Evolutionary conservation across 2,888 invertebrate genomes (phyloP), one percentile per base, ranked within the genome.

Genomic region (Lagria hirta): DNA sequence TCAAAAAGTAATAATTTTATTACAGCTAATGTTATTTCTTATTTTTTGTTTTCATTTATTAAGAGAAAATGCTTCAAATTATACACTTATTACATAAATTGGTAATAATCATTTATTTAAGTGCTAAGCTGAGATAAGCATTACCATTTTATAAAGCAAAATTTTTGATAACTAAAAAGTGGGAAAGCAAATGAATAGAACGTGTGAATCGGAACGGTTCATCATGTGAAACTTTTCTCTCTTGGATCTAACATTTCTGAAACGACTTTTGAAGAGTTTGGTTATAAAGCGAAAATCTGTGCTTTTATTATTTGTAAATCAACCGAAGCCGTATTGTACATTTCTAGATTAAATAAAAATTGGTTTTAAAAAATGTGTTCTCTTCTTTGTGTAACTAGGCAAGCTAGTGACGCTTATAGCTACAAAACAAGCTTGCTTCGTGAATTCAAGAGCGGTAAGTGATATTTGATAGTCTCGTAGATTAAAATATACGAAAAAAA

Each of bases 361-460:
- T 43, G 27, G 32, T 32, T 27, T 32, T 30, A 24, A 26, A 45
- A 36, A 44, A 57, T 61, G 53, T 54, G 53, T 34, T 60, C 58
- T 15, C 49, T 57, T 32, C 54, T 57, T 36, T 60, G 60, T 44
- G 32, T 58, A 23, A 52, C 50, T 30, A 48, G 55, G 32, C 55
- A 56, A 47, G 36, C 43, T 10, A 53, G 54, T 17, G 47, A 41
- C 28, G 53, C 46, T 18, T 52, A 48, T 44, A 35, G 24, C 5
- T 30, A 30, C 14, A 30, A 35, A n/a, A n/a, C n/a, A n/a, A n/a
- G n/a, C n/a, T n/a, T n/a, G n/a, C n/a, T n/a, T n/a, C n/a, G n/a
- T n/a, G n/a, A n/a, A n/a, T n/a, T n/a, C n/a, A n/a, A n/a, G n/a
- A n/a, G n/a, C n/a, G n/a, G n/a, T n/a, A n/a, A n/a, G n/a, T n/a